Conservation (phyloP, 2,797 vertebrate genomes). For the Margarornis squamiger region DNA sequence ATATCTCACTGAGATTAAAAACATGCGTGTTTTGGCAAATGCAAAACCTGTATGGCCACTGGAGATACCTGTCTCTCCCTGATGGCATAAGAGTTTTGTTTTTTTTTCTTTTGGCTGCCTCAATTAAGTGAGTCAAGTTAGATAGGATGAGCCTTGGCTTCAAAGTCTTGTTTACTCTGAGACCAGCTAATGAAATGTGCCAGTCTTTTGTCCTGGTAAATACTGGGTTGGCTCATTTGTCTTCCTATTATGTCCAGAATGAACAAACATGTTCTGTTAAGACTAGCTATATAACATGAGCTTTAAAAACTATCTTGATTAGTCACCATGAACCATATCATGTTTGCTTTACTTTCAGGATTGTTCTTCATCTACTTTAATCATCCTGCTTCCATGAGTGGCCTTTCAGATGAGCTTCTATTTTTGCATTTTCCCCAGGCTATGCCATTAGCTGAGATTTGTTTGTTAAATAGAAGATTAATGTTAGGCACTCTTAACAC, state of each 20-base stretch:
- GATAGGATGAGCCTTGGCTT: slow-evolving; percentile 11
- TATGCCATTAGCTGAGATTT: slow-evolving; percentile 48
- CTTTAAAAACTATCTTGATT: slow-evolving; percentile 22
- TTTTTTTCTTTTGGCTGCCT: neutral
- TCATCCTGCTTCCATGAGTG: neutral
- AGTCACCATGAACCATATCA: neutral
- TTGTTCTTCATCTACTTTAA: slow-evolving; percentile 34
- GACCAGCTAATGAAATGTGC: slow-evolving; percentile 7
- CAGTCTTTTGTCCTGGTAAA: neutral
- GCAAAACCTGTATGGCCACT: neutral
- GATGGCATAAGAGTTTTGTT: neutral
- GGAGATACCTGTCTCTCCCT: neutral
- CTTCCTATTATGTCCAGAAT: neutral
- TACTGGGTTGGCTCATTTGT: neutral
- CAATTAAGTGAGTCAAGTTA: neutral
- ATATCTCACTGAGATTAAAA: neutral
- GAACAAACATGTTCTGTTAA: neutral
- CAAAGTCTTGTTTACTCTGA: slow-evolving; percentile 39
- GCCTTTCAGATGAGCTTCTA: slow-evolving; percentile 21
- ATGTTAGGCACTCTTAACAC: slow-evolving; percentile 29
- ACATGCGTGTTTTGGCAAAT: neutral
- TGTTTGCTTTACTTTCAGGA: slow-evolving; percentile 42
- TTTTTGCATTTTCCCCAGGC: slow-evolving; percentile 16
- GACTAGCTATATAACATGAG: neutral
- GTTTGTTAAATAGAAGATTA: slow-evolving; percentile 54